These are phyloP conservation scores for Carettochelys insculpta DNA, from an alignment of 2,113 vertebrate genomes.

Conservation along the genomic window DNA sequence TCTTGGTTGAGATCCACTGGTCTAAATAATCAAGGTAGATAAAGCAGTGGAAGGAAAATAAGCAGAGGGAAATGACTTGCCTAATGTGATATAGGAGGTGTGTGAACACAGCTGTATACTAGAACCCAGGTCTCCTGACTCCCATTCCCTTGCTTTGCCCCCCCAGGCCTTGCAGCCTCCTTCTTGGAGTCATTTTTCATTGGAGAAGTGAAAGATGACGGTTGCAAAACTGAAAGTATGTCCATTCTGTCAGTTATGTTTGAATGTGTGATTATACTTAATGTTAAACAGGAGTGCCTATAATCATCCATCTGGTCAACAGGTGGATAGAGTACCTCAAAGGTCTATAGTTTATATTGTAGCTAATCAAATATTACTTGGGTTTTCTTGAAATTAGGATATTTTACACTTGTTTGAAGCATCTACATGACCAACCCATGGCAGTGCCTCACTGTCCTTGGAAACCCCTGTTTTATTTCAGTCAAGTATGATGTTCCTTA, in stretches of 20 bases:
- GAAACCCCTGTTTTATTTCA: conserved; percentile 41
- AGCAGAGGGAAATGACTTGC: not conserved
- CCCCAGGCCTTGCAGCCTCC: not conserved
- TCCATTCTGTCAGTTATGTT: not conserved
- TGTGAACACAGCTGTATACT: not conserved
- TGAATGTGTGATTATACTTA: not conserved
- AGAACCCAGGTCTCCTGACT: not conserved
- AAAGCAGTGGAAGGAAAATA: not conserved
- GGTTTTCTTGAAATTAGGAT: not conserved
- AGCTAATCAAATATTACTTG: not conserved
- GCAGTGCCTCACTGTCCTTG: conserved; percentile 16
- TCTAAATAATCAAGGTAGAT: not conserved
- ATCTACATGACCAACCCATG: not conserved
- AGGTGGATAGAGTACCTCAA: not conserved
- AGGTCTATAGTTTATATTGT: not conserved
- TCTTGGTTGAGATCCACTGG: too few species aligned
- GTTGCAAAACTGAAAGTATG: not conserved
- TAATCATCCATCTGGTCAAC: not conserved
- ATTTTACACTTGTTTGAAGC: not conserved
- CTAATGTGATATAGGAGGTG: not conserved
- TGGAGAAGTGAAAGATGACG: not conserved
- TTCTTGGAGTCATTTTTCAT: not conserved
- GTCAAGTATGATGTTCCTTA: conserved; percentile 5
- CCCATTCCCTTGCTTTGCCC: not conserved
- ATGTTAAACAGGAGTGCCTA: not conserved